These are phyloP conservation scores for Silurus asotus DNA, from an alignment of 2,113 vertebrate genomes.

Conservation along the genomic window DNA sequence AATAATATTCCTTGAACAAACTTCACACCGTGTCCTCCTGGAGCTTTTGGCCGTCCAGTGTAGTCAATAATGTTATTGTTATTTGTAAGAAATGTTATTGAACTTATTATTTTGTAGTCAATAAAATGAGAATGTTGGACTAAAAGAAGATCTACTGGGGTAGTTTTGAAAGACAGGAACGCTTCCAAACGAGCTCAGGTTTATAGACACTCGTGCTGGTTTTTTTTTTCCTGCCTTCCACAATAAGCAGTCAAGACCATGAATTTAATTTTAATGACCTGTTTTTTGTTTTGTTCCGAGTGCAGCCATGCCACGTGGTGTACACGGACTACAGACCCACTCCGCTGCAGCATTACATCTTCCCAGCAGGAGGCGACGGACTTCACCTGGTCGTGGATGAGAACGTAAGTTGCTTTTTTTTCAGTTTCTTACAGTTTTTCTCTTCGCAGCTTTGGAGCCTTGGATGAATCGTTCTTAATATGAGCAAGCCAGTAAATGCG, in stretches of 20 bases:
- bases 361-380: conserved; percentile 97
- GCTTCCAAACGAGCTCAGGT: neutral
- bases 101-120: too few species aligned
- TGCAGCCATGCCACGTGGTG: conserved; percentile 93
- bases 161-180: neutral
- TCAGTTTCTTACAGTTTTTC: too few species aligned
- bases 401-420: conserved; percentile 78
- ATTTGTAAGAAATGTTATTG: too few species aligned
- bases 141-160: too few species aligned
- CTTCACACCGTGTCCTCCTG: neutral
- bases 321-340: conserved; percentile 97
- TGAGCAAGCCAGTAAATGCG: too few species aligned
- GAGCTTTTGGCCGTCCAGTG: neutral
- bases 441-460: too few species aligned
- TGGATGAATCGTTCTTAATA: too few species aligned
- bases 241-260: neutral
- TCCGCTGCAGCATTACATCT: conserved; percentile 96
- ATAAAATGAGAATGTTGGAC: too few species aligned
- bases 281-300: neutral
- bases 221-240: neutral
- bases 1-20: neutral
- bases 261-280: neutral
- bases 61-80: too few species aligned
- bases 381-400: conserved; percentile 97
- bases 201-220: neutral